Percentiles rank a stretch among this genome's conserved stretches.
These are phyloP conservation scores for Ephialtes manifestator DNA, from an alignment of 2,888 invertebrate genomes.

Conservation along the genomic window DNA sequence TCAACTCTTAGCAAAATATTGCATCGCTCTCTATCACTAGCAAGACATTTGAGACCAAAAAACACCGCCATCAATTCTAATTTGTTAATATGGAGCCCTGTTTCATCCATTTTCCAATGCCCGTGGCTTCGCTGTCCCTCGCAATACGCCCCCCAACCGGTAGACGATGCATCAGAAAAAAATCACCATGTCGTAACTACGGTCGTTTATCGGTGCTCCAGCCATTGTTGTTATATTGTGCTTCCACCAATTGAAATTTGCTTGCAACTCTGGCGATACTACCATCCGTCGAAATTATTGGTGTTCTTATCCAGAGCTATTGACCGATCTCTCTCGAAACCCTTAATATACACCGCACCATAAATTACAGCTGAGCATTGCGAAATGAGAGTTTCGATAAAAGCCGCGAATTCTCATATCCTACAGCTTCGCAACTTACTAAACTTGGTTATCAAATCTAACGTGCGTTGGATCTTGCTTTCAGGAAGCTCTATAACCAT, in stretches of 20 bases:
- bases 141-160: constrained; percentile 29
- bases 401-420: constrained; percentile 28
- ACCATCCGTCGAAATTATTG: constrained; percentile 37
- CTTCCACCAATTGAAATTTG: constrained; percentile 46
- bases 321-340: constrained; percentile 27
- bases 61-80: constrained; percentile 25
- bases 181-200: constrained; percentile 2
- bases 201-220: neutral
- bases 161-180: constrained; percentile 22
- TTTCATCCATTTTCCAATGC: constrained; percentile 1
- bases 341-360: constrained; percentile 28
- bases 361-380: constrained; percentile 40
- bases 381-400: constrained; percentile 18
- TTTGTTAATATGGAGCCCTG: constrained; percentile 2
- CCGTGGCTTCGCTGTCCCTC: constrained; percentile 10
- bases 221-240: neutral
- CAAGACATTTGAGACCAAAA: constrained; percentile 5
- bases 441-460: neutral
- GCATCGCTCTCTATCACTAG: neutral
- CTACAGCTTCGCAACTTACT: constrained; percentile 2
- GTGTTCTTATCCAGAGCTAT: constrained; percentile 28
- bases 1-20: neutral
- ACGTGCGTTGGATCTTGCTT: neutral
- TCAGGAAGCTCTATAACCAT: constrained; percentile 23
- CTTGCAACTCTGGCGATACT: neutral